Conservation (phyloP, 2,113 vertebrate species). For the Atherinomorus stipes region DNA sequence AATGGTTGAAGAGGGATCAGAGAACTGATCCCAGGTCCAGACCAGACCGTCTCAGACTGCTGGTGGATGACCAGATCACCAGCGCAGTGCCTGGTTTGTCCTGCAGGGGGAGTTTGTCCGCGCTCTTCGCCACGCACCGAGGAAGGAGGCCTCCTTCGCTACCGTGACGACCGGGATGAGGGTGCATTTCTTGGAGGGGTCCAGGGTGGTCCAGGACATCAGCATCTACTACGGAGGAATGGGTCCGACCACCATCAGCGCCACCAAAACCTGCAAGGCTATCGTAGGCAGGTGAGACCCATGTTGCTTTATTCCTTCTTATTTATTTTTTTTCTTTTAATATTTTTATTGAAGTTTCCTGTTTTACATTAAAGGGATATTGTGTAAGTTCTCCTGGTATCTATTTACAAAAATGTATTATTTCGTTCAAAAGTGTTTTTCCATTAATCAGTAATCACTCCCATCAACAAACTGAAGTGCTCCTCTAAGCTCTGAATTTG, state of each 20-base stretch:
- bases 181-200: conserved; percentile 83
- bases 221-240: conserved; percentile 89
- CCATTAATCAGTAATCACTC: no score
- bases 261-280: conserved; percentile 76
- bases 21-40: no score
- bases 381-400: no score
- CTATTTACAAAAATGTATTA: no score
- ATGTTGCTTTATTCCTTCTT: background rate
- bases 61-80: background rate
- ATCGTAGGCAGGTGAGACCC: conserved; percentile 80
- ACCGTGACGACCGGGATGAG: conserved; percentile 87
- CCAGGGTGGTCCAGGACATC: conserved; percentile 84
- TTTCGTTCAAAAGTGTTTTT: no score
- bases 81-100: background rate
- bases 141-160: conserved; percentile 86
- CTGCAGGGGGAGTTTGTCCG: conserved; percentile 88
- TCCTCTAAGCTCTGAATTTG: no score
- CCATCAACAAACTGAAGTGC: no score
- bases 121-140: conserved; percentile 89
- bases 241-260: conserved; percentile 71
- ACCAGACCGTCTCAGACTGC: no score
- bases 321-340: no score
- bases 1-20: no score
- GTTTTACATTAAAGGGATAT: no score
- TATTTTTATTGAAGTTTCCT: no score